phyloP scores from a whole-genome alignment of 30 jellyfish, hydroid and myxozoan species.

The Cassiopea andromeda region DNA sequence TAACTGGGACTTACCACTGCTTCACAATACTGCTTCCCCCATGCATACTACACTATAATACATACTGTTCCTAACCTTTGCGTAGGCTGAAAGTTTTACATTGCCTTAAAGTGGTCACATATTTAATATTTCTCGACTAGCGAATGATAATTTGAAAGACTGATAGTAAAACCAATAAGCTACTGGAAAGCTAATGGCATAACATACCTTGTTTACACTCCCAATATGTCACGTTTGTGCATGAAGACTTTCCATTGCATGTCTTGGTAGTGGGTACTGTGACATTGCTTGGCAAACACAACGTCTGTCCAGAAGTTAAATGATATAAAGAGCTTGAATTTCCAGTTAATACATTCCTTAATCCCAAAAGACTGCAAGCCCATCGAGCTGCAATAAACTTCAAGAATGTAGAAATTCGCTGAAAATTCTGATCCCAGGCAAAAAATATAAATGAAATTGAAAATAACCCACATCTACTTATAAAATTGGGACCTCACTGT shows the following conservation, averaged over 20 bases:
- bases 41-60: no score
- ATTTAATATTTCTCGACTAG: background rate
- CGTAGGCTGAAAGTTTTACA: no score
- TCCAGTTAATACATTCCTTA: background rate
- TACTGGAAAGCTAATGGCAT: background rate
- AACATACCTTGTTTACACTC: conserved; percentile 13
- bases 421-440: background rate
- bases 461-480: no score
- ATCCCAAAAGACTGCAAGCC: conserved; percentile 15
- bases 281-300: background rate
- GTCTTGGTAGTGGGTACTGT: conserved; percentile 7
- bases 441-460: no score
- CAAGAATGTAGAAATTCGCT: background rate
- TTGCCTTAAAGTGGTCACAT: no score
- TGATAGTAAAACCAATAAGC: background rate
- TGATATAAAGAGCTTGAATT: background rate
- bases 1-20: no score
- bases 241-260: background rate
- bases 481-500: no score
- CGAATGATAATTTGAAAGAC: background rate
- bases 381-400: conserved; percentile 4
- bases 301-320: background rate
- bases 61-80: no score
- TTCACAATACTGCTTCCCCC: no score
- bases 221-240: conserved; percentile 19